A percentile compares a stretch with the other conserved stretches of the same genome.
These are phyloP conservation scores for Pocillopora verrucosa DNA, from an alignment of 64 coral and sea anemone species.

Conservation along the genomic window DNA sequence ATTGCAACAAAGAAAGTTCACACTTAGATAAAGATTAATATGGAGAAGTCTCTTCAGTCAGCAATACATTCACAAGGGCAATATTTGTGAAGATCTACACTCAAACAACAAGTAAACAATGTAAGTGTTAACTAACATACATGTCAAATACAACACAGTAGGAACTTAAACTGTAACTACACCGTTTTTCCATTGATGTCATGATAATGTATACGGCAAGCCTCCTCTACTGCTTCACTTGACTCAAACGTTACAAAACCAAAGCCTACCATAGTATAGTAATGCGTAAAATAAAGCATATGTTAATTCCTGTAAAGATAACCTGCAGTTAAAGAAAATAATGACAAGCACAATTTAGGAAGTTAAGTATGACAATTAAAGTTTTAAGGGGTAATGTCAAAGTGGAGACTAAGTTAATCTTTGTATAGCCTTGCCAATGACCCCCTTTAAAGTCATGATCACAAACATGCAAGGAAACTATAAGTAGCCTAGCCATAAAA, in stretches of 20 bases:
- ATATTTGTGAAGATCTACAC: not conserved
- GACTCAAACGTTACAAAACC: conserved; percentile 96
- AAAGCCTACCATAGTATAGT: conserved; percentile 96
- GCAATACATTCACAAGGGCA: too few relatives aligned
- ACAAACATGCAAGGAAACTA: too few relatives aligned
- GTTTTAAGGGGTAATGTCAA: not conserved
- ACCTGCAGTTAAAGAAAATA: not conserved
- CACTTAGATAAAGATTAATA: too few relatives aligned
- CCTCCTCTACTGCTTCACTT: conserved; percentile 85
- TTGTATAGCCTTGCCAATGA: not conserved
- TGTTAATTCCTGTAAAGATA: conserved; percentile 34
- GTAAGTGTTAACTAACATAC: conserved; percentile 10
- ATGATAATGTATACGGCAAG: conserved; percentile 82
- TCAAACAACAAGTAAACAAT: not conserved
- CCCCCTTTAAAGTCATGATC: not conserved
- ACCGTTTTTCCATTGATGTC: conserved; percentile 99
- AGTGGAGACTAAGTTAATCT: not conserved
- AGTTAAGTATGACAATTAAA: not conserved
- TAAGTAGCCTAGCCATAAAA: too few relatives aligned
- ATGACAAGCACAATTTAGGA: conserved; percentile 4
- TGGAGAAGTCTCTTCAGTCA: too few relatives aligned
- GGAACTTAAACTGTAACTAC: conserved; percentile 83
- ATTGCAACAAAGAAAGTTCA: too few relatives aligned
- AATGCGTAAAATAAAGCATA: conserved; percentile 57
- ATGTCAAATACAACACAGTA: conserved; percentile 33